These are phyloP conservation scores for Chaetogeoica ovagalla DNA, from an alignment of 2,888 invertebrate species.

Conservation along the genomic window DNA sequence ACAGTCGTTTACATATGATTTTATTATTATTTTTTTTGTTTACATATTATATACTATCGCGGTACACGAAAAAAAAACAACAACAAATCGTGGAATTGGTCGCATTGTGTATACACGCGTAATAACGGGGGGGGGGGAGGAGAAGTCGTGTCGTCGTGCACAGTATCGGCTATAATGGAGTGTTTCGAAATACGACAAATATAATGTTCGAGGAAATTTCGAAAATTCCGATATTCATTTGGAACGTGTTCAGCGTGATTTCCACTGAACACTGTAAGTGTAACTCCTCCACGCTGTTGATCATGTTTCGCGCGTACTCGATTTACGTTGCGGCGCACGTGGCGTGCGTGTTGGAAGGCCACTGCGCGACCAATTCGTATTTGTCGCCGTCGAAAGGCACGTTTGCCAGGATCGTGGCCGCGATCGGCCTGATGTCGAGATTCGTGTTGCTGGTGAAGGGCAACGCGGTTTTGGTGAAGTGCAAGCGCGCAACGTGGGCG, in stretches of 20 bases:
- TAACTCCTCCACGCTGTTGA: neutral
- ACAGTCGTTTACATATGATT: too few relatives aligned
- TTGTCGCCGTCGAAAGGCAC: neutral
- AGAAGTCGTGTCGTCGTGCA: too few relatives aligned
- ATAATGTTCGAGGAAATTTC: neutral
- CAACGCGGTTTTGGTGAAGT: neutral
- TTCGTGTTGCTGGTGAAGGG: constrained; percentile 3
- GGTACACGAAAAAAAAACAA: too few relatives aligned
- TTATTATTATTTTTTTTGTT: too few relatives aligned
- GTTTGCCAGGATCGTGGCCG: neutral
- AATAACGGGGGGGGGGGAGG: too few relatives aligned
- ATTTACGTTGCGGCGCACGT: neutral
- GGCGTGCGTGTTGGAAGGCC: neutral
- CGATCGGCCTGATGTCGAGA: neutral
- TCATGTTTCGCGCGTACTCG: neutral
- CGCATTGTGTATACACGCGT: too few relatives aligned
- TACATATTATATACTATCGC: too few relatives aligned
- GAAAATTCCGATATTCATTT: neutral
- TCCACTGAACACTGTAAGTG: neutral
- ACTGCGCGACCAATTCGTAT: neutral
- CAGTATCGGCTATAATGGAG: too few relatives aligned
- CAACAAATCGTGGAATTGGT: too few relatives aligned
- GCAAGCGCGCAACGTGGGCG: neutral
- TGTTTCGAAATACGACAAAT: too few relatives aligned
- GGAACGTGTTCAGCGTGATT: constrained; percentile 7